These are phyloP conservation scores for Neosalanx taihuensis DNA, from an alignment of 2,797 vertebrate species.

Conservation along the genomic window DNA sequence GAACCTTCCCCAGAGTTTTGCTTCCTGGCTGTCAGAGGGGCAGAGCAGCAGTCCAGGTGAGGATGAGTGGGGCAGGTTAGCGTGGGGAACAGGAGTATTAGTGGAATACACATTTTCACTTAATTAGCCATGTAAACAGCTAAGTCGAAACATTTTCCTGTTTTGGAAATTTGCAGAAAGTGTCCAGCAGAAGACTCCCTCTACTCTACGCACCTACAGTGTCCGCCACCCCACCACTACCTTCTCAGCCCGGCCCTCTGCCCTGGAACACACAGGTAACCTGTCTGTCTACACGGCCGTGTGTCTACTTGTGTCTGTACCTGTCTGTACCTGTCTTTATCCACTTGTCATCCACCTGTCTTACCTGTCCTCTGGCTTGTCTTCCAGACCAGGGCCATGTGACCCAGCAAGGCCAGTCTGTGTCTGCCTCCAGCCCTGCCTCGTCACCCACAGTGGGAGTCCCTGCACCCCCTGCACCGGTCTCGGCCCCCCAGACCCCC, in stretches of 20 bases:
- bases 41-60: slow-evolving; percentile 84
- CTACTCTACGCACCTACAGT: slow-evolving; percentile 89
- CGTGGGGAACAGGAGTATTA: background rate
- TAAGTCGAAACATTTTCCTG: background rate
- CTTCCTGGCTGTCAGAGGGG: slow-evolving; percentile 98
- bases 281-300: too few species aligned
- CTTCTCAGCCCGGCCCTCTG: slow-evolving; percentile 82
- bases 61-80: background rate
- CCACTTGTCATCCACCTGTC: background rate
- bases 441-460: slow-evolving; percentile 33
- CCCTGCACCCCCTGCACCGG: slow-evolving; percentile 59
- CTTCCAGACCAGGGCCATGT: slow-evolving; percentile 31
- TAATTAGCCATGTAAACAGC: background rate
- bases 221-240: slow-evolving; percentile 94
- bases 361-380: background rate
- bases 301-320: too few species aligned
- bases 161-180: background rate
- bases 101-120: background rate
- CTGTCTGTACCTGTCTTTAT: too few species aligned
- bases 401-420: slow-evolving; percentile 79
- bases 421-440: slow-evolving; percentile 74
- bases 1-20: slow-evolving; percentile 97
- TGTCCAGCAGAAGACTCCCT: slow-evolving; percentile 91
- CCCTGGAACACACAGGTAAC: slow-evolving; percentile 16
- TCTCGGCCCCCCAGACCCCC: slow-evolving; percentile 63